phyloP scores from a whole-genome alignment of 2,113 vertebrate genomes.

The Colaptes auratus region DNA sequence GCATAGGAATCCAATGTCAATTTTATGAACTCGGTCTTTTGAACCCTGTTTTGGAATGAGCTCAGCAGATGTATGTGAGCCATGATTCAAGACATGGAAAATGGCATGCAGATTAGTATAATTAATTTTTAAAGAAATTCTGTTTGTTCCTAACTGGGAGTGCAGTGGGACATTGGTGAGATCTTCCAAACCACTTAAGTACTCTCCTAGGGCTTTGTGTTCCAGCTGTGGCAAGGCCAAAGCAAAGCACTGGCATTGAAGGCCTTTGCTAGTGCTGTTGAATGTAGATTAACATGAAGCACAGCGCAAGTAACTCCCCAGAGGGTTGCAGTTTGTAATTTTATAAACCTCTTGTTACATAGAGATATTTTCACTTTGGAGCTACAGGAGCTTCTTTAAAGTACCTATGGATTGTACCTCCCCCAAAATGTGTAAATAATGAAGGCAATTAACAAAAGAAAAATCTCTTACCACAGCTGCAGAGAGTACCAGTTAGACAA shows the following conservation, averaged over 20 bases:
- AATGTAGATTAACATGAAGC: background rate
- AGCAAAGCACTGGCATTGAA: background rate
- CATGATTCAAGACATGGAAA: background rate
- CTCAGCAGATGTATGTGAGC: background rate
- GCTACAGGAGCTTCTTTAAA: background rate
- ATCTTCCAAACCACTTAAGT: background rate
- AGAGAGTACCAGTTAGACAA: background rate
- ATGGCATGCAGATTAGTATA: background rate
- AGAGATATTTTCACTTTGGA: background rate
- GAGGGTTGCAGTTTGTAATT: accelerated
- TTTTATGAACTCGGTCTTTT: background rate
- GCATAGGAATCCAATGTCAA: background rate
- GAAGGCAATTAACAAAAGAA: background rate
- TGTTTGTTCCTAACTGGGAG: background rate
- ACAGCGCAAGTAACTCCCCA: background rate
- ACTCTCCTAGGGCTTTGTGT: background rate
- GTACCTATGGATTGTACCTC: background rate
- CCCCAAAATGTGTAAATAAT: background rate
- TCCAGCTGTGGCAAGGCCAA: background rate
- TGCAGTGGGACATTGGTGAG: background rate
- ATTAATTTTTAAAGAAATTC: background rate
- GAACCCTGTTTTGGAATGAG: background rate
- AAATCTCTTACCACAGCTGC: background rate
- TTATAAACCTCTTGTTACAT: background rate
- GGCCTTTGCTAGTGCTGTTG: background rate